These are phyloP conservation scores for Anas flavirostris DNA, from an alignment of 2,797 vertebrate genomes.

Conservation along the genomic window DNA sequence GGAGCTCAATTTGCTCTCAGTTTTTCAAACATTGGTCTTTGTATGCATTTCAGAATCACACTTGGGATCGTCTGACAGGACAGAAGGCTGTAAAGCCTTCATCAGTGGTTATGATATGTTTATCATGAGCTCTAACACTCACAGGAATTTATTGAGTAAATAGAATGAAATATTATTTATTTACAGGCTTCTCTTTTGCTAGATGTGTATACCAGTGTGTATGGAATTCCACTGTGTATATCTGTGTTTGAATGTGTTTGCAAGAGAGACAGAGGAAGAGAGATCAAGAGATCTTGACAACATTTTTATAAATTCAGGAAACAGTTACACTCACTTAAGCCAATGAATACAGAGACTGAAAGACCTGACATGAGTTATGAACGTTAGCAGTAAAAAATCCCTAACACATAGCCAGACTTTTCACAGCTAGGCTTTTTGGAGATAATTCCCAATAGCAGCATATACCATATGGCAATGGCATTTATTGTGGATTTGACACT, in stretches of 20 bases:
- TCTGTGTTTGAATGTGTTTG: not conserved
- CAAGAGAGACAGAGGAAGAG: not conserved
- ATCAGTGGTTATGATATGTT: not conserved
- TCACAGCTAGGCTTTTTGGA: not conserved
- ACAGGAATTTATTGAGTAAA: constrained; percentile 32
- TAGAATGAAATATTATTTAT: constrained; percentile 15
- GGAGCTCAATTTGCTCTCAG: not conserved
- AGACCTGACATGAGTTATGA: constrained; percentile 53
- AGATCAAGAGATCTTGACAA: constrained; percentile 48
- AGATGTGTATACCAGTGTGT: not conserved
- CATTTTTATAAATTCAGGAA: constrained; percentile 62
- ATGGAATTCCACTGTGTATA: not conserved
- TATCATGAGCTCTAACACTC: constrained; percentile 1
- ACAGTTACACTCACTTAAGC: constrained; percentile 20
- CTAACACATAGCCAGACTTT: not conserved
- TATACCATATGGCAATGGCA: constrained; percentile 29
- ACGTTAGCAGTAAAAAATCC: constrained; percentile 1
- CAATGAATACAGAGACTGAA: constrained; percentile 39
- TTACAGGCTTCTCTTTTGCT: constrained; percentile 20
- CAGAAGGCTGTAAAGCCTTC: constrained; percentile 36
- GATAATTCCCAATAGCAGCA: constrained; percentile 50
- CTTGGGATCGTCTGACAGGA: not conserved
- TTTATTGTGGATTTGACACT: constrained; percentile 61
- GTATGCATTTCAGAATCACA: not conserved
- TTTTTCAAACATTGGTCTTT: not conserved